Evolutionary conservation across 2,113 vertebrate genomes (phyloP).

Genomic region (Rhynchopsitta pachyrhyncha): DNA sequence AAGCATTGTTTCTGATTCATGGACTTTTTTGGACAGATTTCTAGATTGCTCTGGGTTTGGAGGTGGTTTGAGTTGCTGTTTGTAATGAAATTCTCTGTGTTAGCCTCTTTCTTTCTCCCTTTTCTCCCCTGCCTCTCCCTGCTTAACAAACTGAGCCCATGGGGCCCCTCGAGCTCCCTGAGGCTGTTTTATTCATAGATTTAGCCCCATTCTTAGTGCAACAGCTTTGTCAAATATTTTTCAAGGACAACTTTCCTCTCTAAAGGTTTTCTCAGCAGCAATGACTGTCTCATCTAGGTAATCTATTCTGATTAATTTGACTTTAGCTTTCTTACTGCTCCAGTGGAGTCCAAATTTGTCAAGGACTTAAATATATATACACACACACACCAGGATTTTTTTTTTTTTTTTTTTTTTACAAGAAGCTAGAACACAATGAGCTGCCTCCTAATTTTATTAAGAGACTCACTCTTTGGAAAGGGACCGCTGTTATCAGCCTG

Average conservation of each 20-base stretch:
- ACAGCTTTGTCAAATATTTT: conserved; percentile 66
- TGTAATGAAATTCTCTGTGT: background rate
- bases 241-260: conserved; percentile 71
- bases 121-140: background rate
- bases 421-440: background rate
- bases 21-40: background rate
- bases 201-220: conserved; percentile 24
- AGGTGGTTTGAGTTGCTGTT: background rate
- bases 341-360: conserved; percentile 71
- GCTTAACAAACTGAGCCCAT: background rate
- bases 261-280: conserved; percentile 53
- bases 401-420: background rate
- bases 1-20: background rate
- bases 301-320: conserved; percentile 75
- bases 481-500: background rate
- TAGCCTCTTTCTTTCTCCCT: background rate
- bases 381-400: background rate
- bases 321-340: conserved; percentile 67
- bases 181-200: conserved; percentile 58
- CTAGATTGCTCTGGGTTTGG: background rate
- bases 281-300: conserved; percentile 67
- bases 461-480: background rate
- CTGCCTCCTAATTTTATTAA: conserved; percentile 19
- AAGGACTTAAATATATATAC: conserved; percentile 45
- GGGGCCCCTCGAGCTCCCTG: background rate